Conservation (phyloP, 2,113 vertebrate genomes). For the Galeopterus variegatus region DNA sequence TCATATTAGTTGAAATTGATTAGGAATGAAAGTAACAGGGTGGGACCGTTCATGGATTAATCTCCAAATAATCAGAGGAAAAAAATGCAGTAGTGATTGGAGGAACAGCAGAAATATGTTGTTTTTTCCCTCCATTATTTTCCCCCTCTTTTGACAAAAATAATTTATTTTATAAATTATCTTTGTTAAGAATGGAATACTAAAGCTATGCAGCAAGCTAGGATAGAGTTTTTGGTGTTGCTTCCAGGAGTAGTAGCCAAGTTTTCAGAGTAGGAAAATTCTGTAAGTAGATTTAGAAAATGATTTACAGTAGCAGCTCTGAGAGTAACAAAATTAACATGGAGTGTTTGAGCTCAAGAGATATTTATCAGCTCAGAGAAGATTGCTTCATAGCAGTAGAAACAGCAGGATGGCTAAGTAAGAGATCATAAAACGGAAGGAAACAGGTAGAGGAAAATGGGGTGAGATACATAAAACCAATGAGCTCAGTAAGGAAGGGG, state of each 20-base stretch:
- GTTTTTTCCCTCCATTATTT: neutral
- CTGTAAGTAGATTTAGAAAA: neutral
- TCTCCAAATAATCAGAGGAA: neutral
- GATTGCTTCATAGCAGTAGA: neutral
- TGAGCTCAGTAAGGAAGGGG: neutral
- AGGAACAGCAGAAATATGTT: neutral
- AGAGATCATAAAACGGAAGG: neutral
- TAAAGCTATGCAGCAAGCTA: neutral
- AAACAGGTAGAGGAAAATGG: neutral
- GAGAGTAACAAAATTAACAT: neutral
- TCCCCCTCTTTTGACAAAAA: neutral
- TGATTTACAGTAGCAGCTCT: neutral
- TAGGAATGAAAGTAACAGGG: neutral
- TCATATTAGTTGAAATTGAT: neutral
- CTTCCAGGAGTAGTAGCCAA: neutral
- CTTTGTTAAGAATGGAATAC: neutral
- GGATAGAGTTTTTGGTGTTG: neutral
- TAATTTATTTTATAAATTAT: neutral
- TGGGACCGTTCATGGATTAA: neutral
- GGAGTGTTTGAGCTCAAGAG: neutral
- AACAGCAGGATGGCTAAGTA: neutral
- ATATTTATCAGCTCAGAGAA: neutral
- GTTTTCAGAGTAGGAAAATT: neutral
- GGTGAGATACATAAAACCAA: neutral
- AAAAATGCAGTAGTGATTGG: neutral